Evolutionary conservation across 2,113 vertebrate genomes (phyloP), one percentile per base, ranked within the genome.

Genomic region (Pelodiscus sinensis): DNA sequence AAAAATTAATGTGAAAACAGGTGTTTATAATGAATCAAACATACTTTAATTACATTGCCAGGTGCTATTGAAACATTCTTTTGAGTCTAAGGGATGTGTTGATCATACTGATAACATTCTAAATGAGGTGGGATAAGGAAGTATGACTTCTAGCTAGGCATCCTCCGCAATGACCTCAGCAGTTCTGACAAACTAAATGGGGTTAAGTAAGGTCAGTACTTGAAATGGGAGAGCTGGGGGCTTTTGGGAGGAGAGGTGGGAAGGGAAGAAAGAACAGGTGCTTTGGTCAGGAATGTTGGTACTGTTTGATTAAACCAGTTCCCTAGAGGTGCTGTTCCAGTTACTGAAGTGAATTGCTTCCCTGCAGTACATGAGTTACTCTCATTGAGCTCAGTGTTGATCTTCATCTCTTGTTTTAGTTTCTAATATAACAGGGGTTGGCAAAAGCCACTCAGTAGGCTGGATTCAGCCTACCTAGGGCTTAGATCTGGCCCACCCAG

Each of bases 21-120:
- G 94, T 94, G 93, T 94, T 92, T 94, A 58, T 89, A 96, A 92
- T 84, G 65, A 90, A 78, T 91, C 78, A 1, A 2, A 85, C 6
- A 44, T 93, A 79, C 54, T 90, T 85, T 94, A 95, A 97, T 88
- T 93, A 88, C 94, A 96, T 96, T 95, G 80, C 93, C 96, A 97
- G 91, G 81, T 19, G 38, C 85, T 92, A 90, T 92, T 95, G 92
- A 88, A 96, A 55, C 84, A 93, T 92, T 82, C 78, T 86, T 81
- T 71, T 94, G 92, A 77, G 65, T 96, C 88, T 91, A 93, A 65
- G 94, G 95, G 95, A 95, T 93, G 78, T 96, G 58, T 92, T 96
- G 95, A 95, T 96, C 86, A 94, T 94, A 80, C 90, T 91, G 92
- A 96, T 95, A 97, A 95, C 90, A 90, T 97, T 96, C 89, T 93